These are phyloP conservation scores for Thaleichthys pacificus DNA, from an alignment of 2,797 vertebrate genomes.

Conservation along the genomic window DNA sequence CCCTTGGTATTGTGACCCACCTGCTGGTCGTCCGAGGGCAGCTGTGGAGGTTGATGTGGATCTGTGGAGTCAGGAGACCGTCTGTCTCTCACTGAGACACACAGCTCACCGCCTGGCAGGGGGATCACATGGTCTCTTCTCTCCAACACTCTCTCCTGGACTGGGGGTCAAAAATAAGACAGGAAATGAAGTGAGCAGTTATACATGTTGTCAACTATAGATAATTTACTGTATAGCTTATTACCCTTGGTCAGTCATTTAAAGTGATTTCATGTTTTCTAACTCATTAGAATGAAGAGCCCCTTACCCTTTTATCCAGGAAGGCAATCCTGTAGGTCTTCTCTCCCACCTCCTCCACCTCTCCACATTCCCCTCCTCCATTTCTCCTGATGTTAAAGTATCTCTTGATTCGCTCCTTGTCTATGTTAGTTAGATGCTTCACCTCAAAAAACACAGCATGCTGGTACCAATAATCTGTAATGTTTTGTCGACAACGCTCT, in stretches of 20 bases:
- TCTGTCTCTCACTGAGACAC: constrained; percentile 33
- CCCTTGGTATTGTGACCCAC: constrained; percentile 1
- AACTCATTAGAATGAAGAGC: background rate
- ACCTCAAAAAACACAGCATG: constrained; percentile 51
- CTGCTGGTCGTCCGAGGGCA: background rate
- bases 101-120: constrained; percentile 27
- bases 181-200: background rate
- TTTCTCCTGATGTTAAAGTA: constrained; percentile 47
- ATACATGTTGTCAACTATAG: background rate
- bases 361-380: constrained; percentile 47
- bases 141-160: constrained; percentile 56
- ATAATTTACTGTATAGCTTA: background rate
- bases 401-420: constrained; percentile 36
- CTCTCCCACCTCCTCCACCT: constrained; percentile 25
- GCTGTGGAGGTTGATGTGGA: constrained; percentile 6
- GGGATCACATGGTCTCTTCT: constrained; percentile 46
- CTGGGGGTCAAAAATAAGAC: constrained; percentile 27
- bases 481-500: background rate
- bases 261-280: background rate
- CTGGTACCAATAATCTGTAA: constrained; percentile 46
- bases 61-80: constrained; percentile 2
- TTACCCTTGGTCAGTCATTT: background rate
- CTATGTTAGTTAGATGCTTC: background rate
- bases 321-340: constrained; percentile 51
- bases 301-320: constrained; percentile 42